phyloP scores from a whole-genome alignment of 2,113 vertebrate species.

The Conger conger region DNA sequence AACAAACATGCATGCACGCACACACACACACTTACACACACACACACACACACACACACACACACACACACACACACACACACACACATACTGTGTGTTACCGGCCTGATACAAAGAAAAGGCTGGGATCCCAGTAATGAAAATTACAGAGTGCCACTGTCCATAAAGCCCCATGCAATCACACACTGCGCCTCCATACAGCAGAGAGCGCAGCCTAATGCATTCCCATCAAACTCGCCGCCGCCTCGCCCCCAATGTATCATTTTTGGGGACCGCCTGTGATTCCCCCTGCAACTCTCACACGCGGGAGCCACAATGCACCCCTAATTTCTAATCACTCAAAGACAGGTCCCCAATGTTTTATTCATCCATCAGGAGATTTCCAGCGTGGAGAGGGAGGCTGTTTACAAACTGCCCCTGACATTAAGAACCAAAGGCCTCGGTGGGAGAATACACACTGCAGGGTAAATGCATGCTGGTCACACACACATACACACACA shows the following conservation, averaged over 20 bases:
- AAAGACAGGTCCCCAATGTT: constrained; percentile 29
- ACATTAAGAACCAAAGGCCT: neutral
- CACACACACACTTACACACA: no score
- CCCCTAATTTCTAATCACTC: constrained; percentile 55
- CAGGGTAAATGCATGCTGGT: no score
- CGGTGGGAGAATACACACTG: neutral
- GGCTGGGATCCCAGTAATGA: constrained; percentile 39
- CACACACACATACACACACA: no score
- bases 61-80: no score
- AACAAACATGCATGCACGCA: no score
- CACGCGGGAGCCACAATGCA: neutral
- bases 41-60: no score
- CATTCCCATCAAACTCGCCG: neutral
- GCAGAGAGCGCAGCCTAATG: neutral
- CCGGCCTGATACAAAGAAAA: neutral
- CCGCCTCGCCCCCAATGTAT: neutral
- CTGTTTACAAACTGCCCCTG: neutral
- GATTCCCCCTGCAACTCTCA: neutral
- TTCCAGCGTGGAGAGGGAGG: neutral
- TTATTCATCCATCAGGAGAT: constrained; percentile 27
- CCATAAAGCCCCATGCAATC: constrained; percentile 36
- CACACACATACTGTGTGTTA: neutral
- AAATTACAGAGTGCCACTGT: constrained; percentile 49
- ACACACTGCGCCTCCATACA: neutral
- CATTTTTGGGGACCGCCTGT: neutral